phyloP scores from a whole-genome alignment of 1,140 invertebrate genomes.

The Bombus impatiens region DNA sequence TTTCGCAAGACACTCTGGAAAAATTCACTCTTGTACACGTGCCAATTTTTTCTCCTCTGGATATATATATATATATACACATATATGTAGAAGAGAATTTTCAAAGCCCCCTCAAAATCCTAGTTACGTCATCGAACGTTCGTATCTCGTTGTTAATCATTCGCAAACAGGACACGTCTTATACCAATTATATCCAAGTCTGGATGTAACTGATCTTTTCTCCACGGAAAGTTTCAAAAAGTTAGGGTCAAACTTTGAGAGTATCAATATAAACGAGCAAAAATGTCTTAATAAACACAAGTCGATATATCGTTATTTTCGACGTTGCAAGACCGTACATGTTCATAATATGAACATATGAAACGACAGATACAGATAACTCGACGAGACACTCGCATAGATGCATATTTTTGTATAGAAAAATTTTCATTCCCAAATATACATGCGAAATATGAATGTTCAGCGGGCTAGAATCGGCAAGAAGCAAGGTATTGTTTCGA shows the following conservation, averaged over 20 bases:
- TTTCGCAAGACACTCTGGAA: background rate
- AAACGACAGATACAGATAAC: background rate
- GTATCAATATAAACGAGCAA: no score
- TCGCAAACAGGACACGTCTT: background rate
- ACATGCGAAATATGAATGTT: background rate
- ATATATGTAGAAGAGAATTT: background rate
- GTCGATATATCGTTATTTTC: no score
- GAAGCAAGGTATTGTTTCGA: background rate
- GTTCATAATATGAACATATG: background rate
- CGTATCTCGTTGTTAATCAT: background rate
- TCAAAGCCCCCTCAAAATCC: background rate
- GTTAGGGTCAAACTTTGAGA: no score
- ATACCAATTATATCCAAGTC: no score
- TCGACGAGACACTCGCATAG: no score
- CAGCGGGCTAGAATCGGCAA: background rate
- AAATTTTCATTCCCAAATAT: no score
- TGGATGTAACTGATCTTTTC: no score
- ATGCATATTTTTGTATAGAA: background rate
- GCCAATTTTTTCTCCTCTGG: background rate
- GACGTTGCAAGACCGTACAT: no score
- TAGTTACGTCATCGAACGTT: background rate
- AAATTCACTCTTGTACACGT: background rate
- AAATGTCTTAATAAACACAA: no score
- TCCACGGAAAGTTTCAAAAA: no score
- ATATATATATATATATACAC: no score